A percentile compares a stretch with the other conserved stretches of the same genome.
These are phyloP conservation scores for Crematogaster levior DNA, from an alignment of 2,888 invertebrate species.

Conservation along the genomic window DNA sequence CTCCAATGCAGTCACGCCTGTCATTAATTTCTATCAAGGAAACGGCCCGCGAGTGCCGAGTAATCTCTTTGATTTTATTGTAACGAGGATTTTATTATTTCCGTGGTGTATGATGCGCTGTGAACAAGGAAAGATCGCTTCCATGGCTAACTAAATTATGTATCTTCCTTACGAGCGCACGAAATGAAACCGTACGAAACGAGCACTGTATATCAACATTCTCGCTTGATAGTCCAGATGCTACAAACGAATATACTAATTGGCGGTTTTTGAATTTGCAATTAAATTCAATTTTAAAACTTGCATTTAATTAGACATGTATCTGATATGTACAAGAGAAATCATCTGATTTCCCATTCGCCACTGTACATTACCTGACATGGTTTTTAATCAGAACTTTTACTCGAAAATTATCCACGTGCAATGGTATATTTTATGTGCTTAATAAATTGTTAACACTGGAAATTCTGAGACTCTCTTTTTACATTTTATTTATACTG, in stretches of 20 bases:
- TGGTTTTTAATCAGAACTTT: slow-evolving; percentile 1
- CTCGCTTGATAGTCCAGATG: background rate
- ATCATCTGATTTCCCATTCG: background rate
- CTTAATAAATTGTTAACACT: slow-evolving; percentile 1
- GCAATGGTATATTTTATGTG: background rate
- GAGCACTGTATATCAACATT: slow-evolving; percentile 16
- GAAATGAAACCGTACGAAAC: slow-evolving; percentile 30
- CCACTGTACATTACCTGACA: background rate
- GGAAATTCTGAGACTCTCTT: background rate
- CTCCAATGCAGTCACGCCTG: slow-evolving; percentile 37
- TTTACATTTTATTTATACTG: background rate
- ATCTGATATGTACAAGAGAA: background rate
- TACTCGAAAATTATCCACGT: background rate
- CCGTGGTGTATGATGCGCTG: slow-evolving; percentile 20
- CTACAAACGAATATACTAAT: slow-evolving; percentile 30
- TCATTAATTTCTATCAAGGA: slow-evolving; percentile 55
- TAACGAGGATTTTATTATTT: slow-evolving; percentile 45
- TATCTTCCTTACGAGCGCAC: slow-evolving; percentile 34
- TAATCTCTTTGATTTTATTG: slow-evolving; percentile 44
- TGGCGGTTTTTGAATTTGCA: background rate
- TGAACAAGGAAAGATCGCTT: slow-evolving; percentile 27
- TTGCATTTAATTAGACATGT: slow-evolving; percentile 10
- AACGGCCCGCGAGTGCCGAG: slow-evolving; percentile 20
- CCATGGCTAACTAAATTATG: slow-evolving; percentile 50
- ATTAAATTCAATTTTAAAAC: slow-evolving; percentile 3